A percentile compares a stretch with the other conserved stretches of the same genome.
These are phyloP conservation scores for Rhea pennata DNA, from an alignment of 2,113 vertebrate genomes.

Conservation along the genomic window DNA sequence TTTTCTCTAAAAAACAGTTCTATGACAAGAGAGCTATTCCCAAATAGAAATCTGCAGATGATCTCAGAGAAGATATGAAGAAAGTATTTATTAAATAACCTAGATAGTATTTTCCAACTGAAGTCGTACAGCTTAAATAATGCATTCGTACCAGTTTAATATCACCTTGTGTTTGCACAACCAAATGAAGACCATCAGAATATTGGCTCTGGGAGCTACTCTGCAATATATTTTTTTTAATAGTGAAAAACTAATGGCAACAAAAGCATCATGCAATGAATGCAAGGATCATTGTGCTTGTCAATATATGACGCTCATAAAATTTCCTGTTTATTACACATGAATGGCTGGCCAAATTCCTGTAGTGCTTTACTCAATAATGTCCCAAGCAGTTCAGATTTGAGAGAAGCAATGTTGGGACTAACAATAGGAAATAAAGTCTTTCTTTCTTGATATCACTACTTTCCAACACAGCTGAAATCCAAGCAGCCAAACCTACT, in stretches of 20 bases:
- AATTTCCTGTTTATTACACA: background rate
- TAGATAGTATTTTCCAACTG: background rate
- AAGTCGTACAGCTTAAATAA: background rate
- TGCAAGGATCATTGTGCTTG: background rate
- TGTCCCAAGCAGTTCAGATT: background rate
- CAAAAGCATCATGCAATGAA: accelerated
- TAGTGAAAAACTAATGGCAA: background rate
- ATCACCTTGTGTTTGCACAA: background rate
- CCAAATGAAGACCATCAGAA: background rate
- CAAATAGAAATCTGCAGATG: background rate
- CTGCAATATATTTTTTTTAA: background rate
- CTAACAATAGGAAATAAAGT: background rate
- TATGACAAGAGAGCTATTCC: background rate
- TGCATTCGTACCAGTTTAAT: background rate
- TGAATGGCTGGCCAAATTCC: background rate
- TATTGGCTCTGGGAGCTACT: background rate
- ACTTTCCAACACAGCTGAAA: background rate
- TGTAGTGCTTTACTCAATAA: background rate
- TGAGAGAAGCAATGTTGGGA: background rate
- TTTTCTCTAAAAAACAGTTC: background rate
- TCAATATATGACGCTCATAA: background rate
- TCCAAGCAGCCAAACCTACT: background rate
- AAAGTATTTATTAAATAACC: background rate
- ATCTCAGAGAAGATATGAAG: background rate
- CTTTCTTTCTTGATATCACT: background rate